These are phyloP conservation scores for Calephelis nemesis DNA, from an alignment of 1,140 invertebrate species.

Conservation along the genomic window DNA sequence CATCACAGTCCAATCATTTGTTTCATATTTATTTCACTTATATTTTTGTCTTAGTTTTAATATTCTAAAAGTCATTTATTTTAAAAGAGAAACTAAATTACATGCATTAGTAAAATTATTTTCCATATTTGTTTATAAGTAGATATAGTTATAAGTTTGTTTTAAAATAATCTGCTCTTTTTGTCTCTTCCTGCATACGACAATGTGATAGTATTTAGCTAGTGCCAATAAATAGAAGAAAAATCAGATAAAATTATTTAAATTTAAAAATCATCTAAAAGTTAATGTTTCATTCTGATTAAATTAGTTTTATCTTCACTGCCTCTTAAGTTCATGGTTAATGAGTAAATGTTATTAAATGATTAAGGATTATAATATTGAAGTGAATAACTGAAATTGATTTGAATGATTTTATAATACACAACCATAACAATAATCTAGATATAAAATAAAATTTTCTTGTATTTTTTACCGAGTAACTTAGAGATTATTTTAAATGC, in stretches of 20 bases:
- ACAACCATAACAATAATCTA: no score
- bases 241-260: constrained; percentile 18
- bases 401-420: neutral
- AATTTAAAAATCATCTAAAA: constrained; percentile 5
- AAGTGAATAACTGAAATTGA: neutral
- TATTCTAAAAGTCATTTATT: no score
- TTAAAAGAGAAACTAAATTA: neutral
- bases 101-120: neutral
- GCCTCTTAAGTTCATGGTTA: neutral
- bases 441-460: neutral
- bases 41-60: no score
- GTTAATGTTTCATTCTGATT: constrained; percentile 20
- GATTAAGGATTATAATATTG: neutral
- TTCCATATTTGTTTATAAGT: neutral
- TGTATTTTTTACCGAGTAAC: neutral
- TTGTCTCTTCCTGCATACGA: neutral
- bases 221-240: constrained; percentile 58
- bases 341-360: neutral
- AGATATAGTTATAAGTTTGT: neutral
- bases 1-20: no score
- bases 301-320: constrained; percentile 14
- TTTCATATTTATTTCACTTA: no score
- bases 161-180: neutral
- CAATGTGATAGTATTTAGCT: constrained; percentile 64
- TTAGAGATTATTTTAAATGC: neutral